These are phyloP conservation scores for Neoarius graeffei DNA, from an alignment of 2,113 vertebrate genomes.

Conservation along the genomic window DNA sequence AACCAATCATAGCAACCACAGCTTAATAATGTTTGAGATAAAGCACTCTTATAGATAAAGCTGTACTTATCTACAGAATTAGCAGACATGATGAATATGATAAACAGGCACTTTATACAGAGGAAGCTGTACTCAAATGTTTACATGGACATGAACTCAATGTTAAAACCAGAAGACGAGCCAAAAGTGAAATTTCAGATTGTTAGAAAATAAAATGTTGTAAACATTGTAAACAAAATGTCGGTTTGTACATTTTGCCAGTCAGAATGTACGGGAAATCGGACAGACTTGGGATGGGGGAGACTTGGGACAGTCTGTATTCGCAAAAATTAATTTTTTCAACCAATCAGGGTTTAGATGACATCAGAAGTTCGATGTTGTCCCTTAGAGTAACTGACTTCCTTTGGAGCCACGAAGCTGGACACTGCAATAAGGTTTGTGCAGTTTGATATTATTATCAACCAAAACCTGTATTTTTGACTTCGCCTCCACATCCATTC, in stretches of 20 bases:
- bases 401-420: too few relatives aligned
- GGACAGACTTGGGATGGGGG: too few relatives aligned
- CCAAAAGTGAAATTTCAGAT: neutral
- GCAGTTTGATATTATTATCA: too few relatives aligned
- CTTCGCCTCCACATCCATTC: too few relatives aligned
- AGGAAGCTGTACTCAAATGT: neutral
- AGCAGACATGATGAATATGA: neutral
- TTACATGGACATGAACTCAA: neutral
- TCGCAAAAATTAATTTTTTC: too few relatives aligned
- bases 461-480: too few relatives aligned
- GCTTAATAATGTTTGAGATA: neutral
- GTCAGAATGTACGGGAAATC: neutral
- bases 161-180: neutral
- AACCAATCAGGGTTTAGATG: too few relatives aligned
- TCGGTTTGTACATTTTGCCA: neutral
- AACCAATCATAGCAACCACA: neutral
- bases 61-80: neutral
- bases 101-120: slow-evolving; percentile 37
- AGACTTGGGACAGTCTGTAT: too few relatives aligned
- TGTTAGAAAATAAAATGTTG: neutral
- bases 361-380: too few relatives aligned
- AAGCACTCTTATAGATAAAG: neutral
- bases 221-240: neutral
- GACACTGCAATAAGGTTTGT: too few relatives aligned
- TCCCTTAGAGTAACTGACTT: too few relatives aligned